Evolutionary conservation across 2,113 vertebrate species (phyloP), one percentile per base, ranked within the genome.

Genomic region (Myrmecobius fasciatus): DNA sequence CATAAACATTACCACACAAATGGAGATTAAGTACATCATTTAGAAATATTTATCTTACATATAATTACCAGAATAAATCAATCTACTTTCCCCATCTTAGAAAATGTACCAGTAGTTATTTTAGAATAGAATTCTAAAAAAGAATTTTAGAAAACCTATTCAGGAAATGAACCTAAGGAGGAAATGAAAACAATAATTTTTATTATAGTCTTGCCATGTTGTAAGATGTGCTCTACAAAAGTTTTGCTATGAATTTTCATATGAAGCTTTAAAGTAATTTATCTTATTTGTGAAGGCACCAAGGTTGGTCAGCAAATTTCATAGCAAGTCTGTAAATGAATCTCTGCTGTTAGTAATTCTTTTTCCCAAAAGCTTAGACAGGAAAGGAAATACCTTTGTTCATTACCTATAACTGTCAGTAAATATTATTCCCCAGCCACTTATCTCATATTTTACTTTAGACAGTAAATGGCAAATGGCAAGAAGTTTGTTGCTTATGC

Each of bases 361-460:
- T 31, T 54, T 95, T 92, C 89, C 20, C 52, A 97, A 92, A 93
- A 1, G 0, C n/a, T 96, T 95, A 92, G 96, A 56, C 92, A 93
- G 8, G 26, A 95, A 56, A 91, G 0, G 91, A 92, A 97, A 95
- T 54, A 14, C 53, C n/a, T 96, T 95, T 98, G 8, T 17, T 54
- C 91, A 31, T 1, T 95, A 52, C 53, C 11, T 93, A 89, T 2
- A 93, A 47, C 17, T 94, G 17, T 88, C 60, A 92, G 26, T 95
- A 93, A 97, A 8, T 96, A 92, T 92, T 96, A 91, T 96, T 97
- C 96, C 43, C 25, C 94, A 93, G 8, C 52, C 43, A 97, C 31
- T 94, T 93, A 53, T 88, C 92, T 94, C 0, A 92, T 52, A 93
- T 94, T 98, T 97, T 96, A 48, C 0, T 20, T 94, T 96, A 94